Evolutionary conservation across 2,797 vertebrate genomes (phyloP).

Genomic region (Neosilurus hyrtlii): DNA sequence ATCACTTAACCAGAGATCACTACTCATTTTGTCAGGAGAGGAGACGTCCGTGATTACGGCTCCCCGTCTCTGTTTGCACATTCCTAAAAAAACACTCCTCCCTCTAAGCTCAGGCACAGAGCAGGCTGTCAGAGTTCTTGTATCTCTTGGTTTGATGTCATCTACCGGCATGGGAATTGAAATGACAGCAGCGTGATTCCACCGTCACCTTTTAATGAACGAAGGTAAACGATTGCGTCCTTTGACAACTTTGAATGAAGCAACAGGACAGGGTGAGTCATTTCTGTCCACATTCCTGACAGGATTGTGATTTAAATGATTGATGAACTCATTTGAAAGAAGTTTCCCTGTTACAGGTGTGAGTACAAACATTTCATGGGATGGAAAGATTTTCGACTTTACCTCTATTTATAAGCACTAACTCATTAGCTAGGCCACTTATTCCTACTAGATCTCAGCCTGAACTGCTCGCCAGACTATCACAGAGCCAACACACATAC

Average conservation of each 20-base stretch:
- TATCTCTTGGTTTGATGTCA: conserved; percentile 13
- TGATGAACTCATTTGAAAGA: background rate
- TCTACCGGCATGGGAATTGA: conserved; percentile 18
- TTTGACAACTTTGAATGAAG: conserved; percentile 15
- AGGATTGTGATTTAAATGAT: background rate
- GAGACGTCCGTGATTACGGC: conserved; percentile 39
- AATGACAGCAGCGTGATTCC: conserved; percentile 15
- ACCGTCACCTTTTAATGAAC: background rate
- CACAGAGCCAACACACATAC: too few relatives aligned
- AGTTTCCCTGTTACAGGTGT: background rate
- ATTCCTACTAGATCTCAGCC: too few relatives aligned
- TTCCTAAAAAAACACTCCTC: conserved; percentile 33
- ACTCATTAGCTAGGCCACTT: too few relatives aligned
- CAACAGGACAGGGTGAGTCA: background rate
- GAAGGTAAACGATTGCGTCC: background rate
- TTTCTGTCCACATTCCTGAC: background rate
- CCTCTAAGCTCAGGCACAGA: conserved; percentile 7
- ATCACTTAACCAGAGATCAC: conserved; percentile 42
- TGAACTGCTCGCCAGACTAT: too few relatives aligned
- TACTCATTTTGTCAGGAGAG: conserved; percentile 45
- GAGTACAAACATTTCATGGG: too few relatives aligned
- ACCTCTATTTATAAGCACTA: background rate
- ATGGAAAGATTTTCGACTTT: background rate
- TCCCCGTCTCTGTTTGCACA: background rate
- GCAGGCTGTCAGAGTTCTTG: conserved; percentile 31